Evolutionary conservation across 2,888 invertebrate genomes (phyloP), one percentile per base, ranked within the genome.

Genomic region (Petrolisthes manimaculis): DNA sequence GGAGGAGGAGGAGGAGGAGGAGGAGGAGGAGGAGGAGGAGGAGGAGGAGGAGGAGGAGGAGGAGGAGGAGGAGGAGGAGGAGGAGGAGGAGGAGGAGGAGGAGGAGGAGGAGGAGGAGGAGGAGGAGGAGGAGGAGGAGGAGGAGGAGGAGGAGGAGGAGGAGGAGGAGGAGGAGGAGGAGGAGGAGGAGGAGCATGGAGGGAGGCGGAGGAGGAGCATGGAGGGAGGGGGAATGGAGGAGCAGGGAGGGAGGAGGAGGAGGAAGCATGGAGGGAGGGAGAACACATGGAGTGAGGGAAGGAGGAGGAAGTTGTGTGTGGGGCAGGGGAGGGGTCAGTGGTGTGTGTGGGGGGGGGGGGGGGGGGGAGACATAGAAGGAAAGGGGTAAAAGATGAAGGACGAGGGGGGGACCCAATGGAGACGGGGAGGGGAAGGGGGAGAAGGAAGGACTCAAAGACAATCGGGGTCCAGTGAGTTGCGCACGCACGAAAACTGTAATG

Each of bases 371-470:
- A 61, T 18, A 61, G 3, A 3, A 61, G 61, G 61, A 18, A 61
- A 18, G 61, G 61, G 61, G 61, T 61, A 18, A 18, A 18, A 18
- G 18, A 18, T 12, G 61, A 18, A 12, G 12, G 18, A 61, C 37
- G 6, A 37, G 80, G 79, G 9, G n/a, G n/a, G 74, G 83, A n/a
- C 69, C 67, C 24, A 67, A 37, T 61, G 24, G 74, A 74, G 83
- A 55, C 54, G 21, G 83, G 67, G 56, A n/a, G 69, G 37, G 82
- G 53, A 18, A 53, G 69, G 53, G 18, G 82, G 51, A 69, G 8
- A 56, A 56, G 24, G 55, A 56, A 21, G 9, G 56, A 37, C 56
- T 37, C 55, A 21, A 24, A 56, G 74, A 53, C n/a, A 56, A 78
- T 53, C 12, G 61, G 61, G 61, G 61, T 9, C 12, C 12, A 61